Evolutionary conservation across 2,888 invertebrate genomes (phyloP), one percentile per base, ranked within the genome.

Genomic region (Tribolium freemani): DNA sequence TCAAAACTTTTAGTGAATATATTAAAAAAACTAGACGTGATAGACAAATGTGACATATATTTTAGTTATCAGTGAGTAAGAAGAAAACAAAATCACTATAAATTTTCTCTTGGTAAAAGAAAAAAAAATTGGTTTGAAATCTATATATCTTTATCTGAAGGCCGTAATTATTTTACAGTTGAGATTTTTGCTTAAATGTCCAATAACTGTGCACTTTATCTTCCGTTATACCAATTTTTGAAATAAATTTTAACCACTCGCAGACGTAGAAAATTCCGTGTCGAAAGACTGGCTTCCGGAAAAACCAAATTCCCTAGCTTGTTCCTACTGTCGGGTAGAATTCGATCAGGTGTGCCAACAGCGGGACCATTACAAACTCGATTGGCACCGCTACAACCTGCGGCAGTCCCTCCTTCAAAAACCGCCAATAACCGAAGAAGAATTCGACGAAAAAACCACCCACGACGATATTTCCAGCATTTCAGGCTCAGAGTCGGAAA

Each of bases 331-430:
- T 73, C 86, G 87, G 38, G 83, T 87, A 0, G 81, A 85, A 54
- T 93, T 93, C 80, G 87, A 88, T 26, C 87, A 90, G 57, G 84
- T 90, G 54, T 86, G 87, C 0, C 89, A 91, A 70, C 93, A 95
- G 84, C 90, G 92, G 10, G 88, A 91, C 4, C 96, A 96, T 83
- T 95, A 93, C 82, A 94, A 93, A 82, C 87, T 93, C 44, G 95
- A 95, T 83, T 95, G 94, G 95, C 95, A 96, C 84, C 90, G 94
- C 2, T 94, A 94, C 81, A 96, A 96, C 85, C 86, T 96, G 45
- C 94, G 94, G 80, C 90, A 92, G 76, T 91, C 91, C 75, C 83
- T 95, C 8, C 89, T 89, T 76, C 91, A 91, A 5, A 86, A 87
- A 61, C 83, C 85, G 53, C 84, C 88, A 1, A 84, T 93, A 16